Base-by-base conservation (phyloP, 1,140 invertebrate genomes). In the Drosophila biarmipes region DNA sequence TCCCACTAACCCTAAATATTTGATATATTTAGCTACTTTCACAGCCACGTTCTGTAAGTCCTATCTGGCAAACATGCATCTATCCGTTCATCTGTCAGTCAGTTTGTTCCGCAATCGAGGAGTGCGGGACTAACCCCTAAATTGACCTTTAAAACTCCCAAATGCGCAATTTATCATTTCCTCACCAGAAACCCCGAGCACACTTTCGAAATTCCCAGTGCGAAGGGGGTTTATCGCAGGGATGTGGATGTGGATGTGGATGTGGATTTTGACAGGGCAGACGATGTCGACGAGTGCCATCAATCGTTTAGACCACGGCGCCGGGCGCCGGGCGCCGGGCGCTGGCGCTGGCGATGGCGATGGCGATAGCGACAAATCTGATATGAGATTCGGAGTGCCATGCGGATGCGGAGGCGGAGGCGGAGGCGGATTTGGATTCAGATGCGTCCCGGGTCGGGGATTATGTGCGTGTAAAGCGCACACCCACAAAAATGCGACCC, bases 121-220 rank as follows among this genome's bases (percentile, higher is more conserved):
- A 24, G 48, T 38, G 57, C 48, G 75, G 73, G 78, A 76, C 49
- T 82, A 78, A 90, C 87, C 87, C 87, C 89, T 90, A 90, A 90
- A 87, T 84, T 90, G 82, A 90, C 87, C 87, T 90, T 86, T 90
- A 90, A 90, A 90, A 90, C 89, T 90, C 87, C 82, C 87, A 90
- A 90, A 90, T 90, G 87, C 89, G 81, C 87, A 90, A 90, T 90
- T 90, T 90, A 90, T 90, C 87, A 90, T 90, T 90, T 90, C 85
- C 84, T 80, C 85, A 56, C 77, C 80, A 67, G 53, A 61, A 52
- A 49, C 52, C 51, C 42, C 12, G 21, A 17, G 37, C 24, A 43
- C 48, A 21, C 57, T 38, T 37, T 15, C 27, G 15, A 29, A 11
- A 61, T 34, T 42, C 15, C 21, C 63, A 15, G 6, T 15, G 48